Evolutionary conservation across 1,140 invertebrate species (phyloP), one percentile per base, ranked within the genome.

Genomic region (Tribolium castaneum): DNA sequence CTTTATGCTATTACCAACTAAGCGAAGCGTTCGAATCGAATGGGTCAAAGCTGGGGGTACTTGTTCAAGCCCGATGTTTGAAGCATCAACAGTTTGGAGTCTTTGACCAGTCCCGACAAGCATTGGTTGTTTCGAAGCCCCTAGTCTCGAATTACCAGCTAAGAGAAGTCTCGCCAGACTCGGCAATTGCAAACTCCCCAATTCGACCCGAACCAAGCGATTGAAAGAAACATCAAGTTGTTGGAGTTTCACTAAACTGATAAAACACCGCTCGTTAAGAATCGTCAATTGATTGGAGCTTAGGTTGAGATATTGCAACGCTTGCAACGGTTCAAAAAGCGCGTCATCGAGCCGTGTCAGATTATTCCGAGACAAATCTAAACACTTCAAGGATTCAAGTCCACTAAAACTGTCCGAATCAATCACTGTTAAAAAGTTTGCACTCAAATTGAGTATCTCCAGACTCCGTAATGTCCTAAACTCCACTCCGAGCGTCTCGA

Each of bases 1-100:
- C 62, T 75, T 74, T 5, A 87, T 86, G 0, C 52, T 87, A 82
- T 98, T 98, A 10, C 93, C 92, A 0, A 93, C 90, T 0, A 97
- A 86, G 25, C 93, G 91, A 14, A 98, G 88, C 76, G 94, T 93
- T 16, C 94, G 88, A 12, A 98, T 93, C 0, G 95, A 96, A 84
- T 93, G 92, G 5, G 96, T 96, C 59, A 98, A 88, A 50, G 94
- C 92, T 59, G 93, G 92, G 1, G 96, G 96, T 14, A 98, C 92
- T 82, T 92, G 90, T 70, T 89, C 91, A 10, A 98, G 88, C 22
- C 93, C 93, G 1, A 94, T 95, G 75, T 92, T 90, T 3, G 96
- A 95, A 2, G 95, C 93, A 84, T 97, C 95, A 12, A 97, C 92
- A 54, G 93, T 93, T 85, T 94, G 93, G 25, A 95, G 86, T 74